Evolutionary conservation across 2,797 vertebrate species (phyloP).

Genomic region (Trematomus bernacchii): DNA sequence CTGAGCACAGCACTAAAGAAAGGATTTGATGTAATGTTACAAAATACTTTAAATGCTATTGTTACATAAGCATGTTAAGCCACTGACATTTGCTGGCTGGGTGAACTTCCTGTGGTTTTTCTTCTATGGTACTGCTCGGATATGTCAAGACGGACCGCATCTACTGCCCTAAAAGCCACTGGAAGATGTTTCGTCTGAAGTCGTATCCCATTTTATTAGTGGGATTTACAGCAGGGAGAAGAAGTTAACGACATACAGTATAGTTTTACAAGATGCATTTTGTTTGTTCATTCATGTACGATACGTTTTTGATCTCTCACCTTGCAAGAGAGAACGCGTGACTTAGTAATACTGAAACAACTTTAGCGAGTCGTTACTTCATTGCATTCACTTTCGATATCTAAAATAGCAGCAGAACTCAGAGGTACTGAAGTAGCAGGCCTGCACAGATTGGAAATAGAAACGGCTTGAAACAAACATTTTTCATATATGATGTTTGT

Average conservation of each 20-base stretch:
- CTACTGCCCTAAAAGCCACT: background rate
- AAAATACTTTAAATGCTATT: conserved; percentile 37
- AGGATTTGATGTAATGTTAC: conserved; percentile 23
- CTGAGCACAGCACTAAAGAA: background rate
- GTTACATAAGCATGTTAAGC: conserved; percentile 65
- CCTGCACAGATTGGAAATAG: background rate
- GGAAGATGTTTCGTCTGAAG: background rate
- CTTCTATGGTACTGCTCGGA: background rate
- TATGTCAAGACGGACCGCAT: conserved; percentile 13
- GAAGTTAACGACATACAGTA: background rate
- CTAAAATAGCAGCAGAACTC: background rate
- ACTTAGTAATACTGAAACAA: background rate
- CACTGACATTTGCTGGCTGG: conserved; percentile 51
- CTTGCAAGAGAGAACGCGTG: background rate
- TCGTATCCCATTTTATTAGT: background rate
- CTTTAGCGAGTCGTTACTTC: background rate
- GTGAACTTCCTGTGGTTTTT: conserved; percentile 34
- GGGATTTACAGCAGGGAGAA: background rate
- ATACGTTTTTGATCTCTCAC: background rate
- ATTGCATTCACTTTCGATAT: background rate
- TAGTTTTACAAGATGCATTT: background rate
- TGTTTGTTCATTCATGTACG: background rate
- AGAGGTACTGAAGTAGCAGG: background rate
- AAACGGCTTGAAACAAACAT: background rate
- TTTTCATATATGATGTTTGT: no score